phyloP scores from a whole-genome alignment of 37 sponge, comb jelly and placozoan genomes.

The Corticium candelabrum region DNA sequence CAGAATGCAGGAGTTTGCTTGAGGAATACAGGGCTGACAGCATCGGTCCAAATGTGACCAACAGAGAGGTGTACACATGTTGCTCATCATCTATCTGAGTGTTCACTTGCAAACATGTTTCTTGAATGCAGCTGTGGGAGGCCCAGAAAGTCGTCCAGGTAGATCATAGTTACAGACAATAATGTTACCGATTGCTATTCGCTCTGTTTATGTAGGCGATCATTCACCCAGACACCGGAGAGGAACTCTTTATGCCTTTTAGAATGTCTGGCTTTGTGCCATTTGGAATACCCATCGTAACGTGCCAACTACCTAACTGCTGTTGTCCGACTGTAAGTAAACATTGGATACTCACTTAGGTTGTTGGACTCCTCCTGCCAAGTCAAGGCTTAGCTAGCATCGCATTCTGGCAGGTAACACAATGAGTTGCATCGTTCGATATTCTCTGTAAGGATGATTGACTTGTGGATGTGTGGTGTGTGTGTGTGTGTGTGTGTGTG shows the following conservation, averaged over 20 bases:
- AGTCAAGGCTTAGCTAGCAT: slow-evolving; percentile 50
- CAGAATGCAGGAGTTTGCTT: neutral
- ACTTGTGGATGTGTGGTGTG: too few species aligned
- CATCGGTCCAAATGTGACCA: neutral
- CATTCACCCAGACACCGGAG: slow-evolving; percentile 75
- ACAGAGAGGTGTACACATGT: neutral
- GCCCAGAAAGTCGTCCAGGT: slow-evolving; percentile 89
- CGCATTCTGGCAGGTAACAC: slow-evolving; percentile 74
- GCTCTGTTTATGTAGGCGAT: too few species aligned
- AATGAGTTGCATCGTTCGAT: neutral
- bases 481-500: neutral
- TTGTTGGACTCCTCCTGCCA: slow-evolving; percentile 65
- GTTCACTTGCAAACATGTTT: neutral
- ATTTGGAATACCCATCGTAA: slow-evolving; percentile 69
- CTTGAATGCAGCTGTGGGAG: slow-evolving; percentile 55
- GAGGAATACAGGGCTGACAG: neutral
- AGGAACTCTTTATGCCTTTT: slow-evolving; percentile 68
- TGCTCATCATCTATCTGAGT: neutral
- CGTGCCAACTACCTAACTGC: too few species aligned
- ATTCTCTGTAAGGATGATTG: too few species aligned
- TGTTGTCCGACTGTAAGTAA: neutral
- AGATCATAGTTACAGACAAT: too few species aligned
- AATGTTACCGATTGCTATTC: too few species aligned
- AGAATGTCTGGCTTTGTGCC: slow-evolving; percentile 89
- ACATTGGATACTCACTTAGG: slow-evolving; percentile 18